Percentiles rank a stretch among this genome's conserved stretches.
Conservation (phyloP, 2,113 vertebrate species). For the Nothobranchius furzeri region DNA sequence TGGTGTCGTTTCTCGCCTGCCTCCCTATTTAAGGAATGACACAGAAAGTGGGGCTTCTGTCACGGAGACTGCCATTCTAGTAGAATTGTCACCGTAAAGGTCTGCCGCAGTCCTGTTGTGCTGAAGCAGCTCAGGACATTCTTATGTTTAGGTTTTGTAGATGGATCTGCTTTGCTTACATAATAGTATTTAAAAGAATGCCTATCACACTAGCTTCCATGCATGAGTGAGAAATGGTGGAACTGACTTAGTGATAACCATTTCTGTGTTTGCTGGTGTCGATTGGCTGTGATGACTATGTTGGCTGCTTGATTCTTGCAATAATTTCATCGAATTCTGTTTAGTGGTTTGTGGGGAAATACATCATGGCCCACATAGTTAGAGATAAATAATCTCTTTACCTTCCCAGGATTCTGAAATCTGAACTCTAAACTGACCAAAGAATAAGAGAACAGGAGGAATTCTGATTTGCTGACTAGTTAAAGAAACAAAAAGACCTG, state of each 20-base stretch:
- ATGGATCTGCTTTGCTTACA: slow-evolving; percentile 20
- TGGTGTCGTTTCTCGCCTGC: slow-evolving; percentile 32
- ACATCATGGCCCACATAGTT: no score
- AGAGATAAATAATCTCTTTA: no score
- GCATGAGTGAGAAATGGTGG: no score
- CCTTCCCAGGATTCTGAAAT: background rate
- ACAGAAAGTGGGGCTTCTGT: slow-evolving; percentile 40
- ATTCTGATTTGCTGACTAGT: background rate
- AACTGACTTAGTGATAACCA: no score
- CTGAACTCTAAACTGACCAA: slow-evolving; percentile 2
- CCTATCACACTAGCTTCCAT: no score
- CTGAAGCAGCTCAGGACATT: slow-evolving; percentile 35
- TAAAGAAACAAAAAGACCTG: background rate
- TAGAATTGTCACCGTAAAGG: no score
- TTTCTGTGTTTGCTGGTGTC: no score
- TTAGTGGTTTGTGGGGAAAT: no score
- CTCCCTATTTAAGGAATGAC: slow-evolving; percentile 58
- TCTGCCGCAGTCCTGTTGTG: slow-evolving; percentile 2
- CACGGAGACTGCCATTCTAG: slow-evolving; percentile 29
- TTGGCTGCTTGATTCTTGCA: no score
- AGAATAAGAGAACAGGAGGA: background rate
- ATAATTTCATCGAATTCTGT: no score
- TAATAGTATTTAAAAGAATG: background rate
- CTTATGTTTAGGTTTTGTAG: slow-evolving; percentile 8
- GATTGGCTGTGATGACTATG: no score